These are phyloP conservation scores for Cyanoramphus novaezelandiae DNA, from an alignment of 2,113 vertebrate species.

Conservation along the genomic window DNA sequence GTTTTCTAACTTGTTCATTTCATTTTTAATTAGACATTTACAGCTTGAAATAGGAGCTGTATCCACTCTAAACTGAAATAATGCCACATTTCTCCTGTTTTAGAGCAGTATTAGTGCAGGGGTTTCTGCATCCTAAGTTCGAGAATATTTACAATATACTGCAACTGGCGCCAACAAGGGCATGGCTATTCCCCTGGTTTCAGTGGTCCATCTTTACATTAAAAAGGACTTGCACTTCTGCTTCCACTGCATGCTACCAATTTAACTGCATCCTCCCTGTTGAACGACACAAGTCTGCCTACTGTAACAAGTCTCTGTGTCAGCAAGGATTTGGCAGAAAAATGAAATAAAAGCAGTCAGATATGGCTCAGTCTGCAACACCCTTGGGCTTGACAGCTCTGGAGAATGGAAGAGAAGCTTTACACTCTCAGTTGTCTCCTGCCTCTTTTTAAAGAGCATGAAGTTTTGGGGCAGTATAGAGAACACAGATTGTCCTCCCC, in stretches of 20 bases:
- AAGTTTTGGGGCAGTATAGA: background rate
- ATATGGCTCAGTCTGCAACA: conserved; percentile 10
- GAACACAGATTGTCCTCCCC: background rate
- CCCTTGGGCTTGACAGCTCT: background rate
- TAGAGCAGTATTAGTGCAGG: background rate
- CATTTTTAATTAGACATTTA: background rate
- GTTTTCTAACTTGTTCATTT: background rate
- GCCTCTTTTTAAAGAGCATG: background rate
- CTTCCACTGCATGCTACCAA: background rate
- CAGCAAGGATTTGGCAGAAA: conserved; percentile 37
- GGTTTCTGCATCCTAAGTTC: background rate
- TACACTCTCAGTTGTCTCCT: background rate
- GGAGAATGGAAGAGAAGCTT: background rate
- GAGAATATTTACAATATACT: background rate
- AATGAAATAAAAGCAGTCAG: conserved; percentile 9
- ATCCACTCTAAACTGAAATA: background rate
- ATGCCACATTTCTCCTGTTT: background rate
- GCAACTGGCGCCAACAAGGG: background rate
- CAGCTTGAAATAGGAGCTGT: background rate
- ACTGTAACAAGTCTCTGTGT: background rate
- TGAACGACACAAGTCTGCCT: conserved; percentile 36
- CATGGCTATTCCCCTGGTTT: background rate
- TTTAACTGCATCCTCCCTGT: background rate
- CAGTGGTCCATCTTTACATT: background rate
- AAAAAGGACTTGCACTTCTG: conserved; percentile 2